These are phyloP conservation scores for Pantherophis vulpinus DNA, from an alignment of 2,797 vertebrate species.

Conservation along the genomic window DNA sequence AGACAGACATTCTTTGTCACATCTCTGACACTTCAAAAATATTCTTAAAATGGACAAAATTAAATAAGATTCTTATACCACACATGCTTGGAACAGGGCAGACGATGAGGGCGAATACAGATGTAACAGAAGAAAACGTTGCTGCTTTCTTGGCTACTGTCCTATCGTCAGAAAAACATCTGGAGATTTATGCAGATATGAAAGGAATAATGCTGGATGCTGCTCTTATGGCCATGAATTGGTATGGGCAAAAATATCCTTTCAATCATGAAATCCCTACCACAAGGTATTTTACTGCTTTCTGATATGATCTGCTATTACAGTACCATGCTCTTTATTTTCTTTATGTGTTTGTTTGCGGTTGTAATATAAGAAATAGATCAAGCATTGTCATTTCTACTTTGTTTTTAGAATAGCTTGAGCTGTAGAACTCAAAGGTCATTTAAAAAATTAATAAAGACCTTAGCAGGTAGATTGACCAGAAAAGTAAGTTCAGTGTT, in stretches of 20 bases:
- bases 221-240: conserved; percentile 63
- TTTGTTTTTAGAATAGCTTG: conserved; percentile 76
- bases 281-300: rapidly evolving
- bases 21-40: not conserved
- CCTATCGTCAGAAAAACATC: conserved; percentile 91
- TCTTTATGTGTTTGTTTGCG: not conserved
- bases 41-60: rapidly evolving
- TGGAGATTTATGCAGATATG: conserved; percentile 81
- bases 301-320: not conserved
- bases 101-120: conserved; percentile 70
- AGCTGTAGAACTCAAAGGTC: conserved; percentile 81
- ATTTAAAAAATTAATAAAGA: conserved; percentile 78
- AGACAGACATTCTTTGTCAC: not conserved
- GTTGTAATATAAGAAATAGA: not conserved
- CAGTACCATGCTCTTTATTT: not conserved
- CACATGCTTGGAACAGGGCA: conserved; percentile 70
- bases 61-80: rapidly evolving
- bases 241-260: conserved; percentile 59
- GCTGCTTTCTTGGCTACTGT: conserved; percentile 83
- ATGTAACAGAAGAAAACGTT: conserved; percentile 51
- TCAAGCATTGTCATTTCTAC: not conserved
- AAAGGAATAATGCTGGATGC: conserved; percentile 79
- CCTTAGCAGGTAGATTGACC: conserved; percentile 69
- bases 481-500: conserved; percentile 78
- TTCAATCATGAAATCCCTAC: not conserved